These are phyloP conservation scores for Lordiphosa andalusiaca DNA, from an alignment of 2,888 invertebrate species.

Conservation along the genomic window DNA sequence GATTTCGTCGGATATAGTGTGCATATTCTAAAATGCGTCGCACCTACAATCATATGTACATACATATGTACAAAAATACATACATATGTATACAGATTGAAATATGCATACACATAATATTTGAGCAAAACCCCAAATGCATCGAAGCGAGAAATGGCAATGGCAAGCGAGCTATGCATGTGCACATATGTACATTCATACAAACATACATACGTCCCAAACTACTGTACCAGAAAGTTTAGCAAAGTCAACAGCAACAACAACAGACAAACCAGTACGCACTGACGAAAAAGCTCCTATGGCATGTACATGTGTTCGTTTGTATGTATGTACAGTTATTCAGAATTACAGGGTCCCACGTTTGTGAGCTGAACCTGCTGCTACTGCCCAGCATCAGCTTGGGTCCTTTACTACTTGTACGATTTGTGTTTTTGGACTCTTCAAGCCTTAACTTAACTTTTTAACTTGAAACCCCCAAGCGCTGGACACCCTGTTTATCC, in stretches of 20 bases:
- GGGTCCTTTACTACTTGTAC: too few relatives aligned
- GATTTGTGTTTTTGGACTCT: not conserved
- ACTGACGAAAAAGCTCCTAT: constrained; percentile 34
- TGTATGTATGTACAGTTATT: constrained; percentile 11
- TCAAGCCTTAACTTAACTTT: not conserved
- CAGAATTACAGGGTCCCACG: constrained; percentile 5
- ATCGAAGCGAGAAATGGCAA: constrained; percentile 34
- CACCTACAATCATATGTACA: constrained; percentile 1
- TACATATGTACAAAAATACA: constrained; percentile 5
- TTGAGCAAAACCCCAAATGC: constrained; percentile 31
- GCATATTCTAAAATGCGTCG: constrained; percentile 6
- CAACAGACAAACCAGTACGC: constrained; percentile 29
- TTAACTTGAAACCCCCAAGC: not conserved
- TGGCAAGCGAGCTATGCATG: constrained; percentile 19
- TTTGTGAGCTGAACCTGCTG: too few relatives aligned
- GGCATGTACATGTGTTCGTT: constrained; percentile 12
- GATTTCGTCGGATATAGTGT: constrained; percentile 4
- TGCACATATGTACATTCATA: constrained; percentile 6
- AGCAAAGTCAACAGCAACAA: constrained; percentile 29
- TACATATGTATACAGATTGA: constrained; percentile 9
- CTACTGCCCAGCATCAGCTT: too few relatives aligned
- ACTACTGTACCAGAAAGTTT: constrained; percentile 40
- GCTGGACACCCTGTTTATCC: constrained; percentile 14
- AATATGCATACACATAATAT: constrained; percentile 39
- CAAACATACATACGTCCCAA: constrained; percentile 18